Base-by-base conservation (phyloP, 2,888 invertebrate genomes). In the Acrobasis consociella region DNA sequence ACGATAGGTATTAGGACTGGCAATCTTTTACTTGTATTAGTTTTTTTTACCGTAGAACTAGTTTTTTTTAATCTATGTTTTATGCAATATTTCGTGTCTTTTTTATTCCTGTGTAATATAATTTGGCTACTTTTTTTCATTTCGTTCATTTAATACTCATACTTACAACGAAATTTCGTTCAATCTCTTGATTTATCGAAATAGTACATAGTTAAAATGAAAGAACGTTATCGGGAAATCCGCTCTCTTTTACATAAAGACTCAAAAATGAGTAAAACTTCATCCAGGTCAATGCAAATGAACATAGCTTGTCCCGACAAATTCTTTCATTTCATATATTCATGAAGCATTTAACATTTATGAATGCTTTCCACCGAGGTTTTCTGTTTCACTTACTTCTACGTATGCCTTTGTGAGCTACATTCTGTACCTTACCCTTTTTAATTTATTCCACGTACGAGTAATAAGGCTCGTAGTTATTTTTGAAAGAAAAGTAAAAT, bases 301-400 rank as follows among this genome's bases (percentile, higher is more conserved):
- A 60, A 39, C 13, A 22, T 13, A 16, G 17, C 60, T 60, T 60
- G 51, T 60, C 38, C 38, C 38, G 50, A 39, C 51, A 51, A 60
- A 60, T 51, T 60, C 50, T 60, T 51, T 51, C 60, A 50, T 60
- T 60, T 60, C 60, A 39, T 60, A 51, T 39, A 60, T 60, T 60
- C 60, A 60, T 60, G 60, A 60, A 51, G 51, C 51, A 60, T 60
- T 60, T 51, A 51, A 51, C 50, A 60, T 59, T 60, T 60, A 60
- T 60, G 60, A 39, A 60, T 60, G 60, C 51, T 38, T 17, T 51
- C 49, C 58, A 58, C 37, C 42, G 17, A 42, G 42, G 56, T 17
- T 56, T 42, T 39, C 55, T 39, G 55, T 55, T 39, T 13, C 56
- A 56, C 56, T 56, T 56, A 42, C 5, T 56, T 42, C 15, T 38